A percentile compares a stretch with the other conserved stretches of the same genome.
phyloP scores from a whole-genome alignment of 2,113 vertebrate genomes.

The Pica pica region DNA sequence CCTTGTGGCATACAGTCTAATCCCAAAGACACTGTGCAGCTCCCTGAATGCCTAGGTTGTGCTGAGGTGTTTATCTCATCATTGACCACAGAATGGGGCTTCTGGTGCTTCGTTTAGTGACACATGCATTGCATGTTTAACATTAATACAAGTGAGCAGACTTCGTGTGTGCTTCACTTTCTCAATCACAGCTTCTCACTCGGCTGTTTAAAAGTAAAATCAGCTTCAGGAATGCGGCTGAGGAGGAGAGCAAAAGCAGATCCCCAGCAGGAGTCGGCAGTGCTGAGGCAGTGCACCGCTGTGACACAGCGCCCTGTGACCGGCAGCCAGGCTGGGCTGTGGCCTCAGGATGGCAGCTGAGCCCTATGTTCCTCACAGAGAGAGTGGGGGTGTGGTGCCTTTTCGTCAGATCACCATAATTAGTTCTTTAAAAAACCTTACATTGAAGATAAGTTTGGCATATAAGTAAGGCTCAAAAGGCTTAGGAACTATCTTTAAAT shows the following conservation, averaged over 20 bases:
- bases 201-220: not conserved
- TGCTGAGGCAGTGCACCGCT: not conserved
- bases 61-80: not conserved
- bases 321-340: not conserved
- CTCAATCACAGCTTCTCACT: not conserved
- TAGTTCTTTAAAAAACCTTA: not conserved
- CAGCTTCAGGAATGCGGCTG: not conserved
- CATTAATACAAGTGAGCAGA: not conserved
- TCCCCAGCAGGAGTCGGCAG: not conserved
- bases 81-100: not conserved
- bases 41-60: not conserved
- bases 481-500: not conserved
- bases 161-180: not conserved
- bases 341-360: accelerated
- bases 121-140: not conserved
- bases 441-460: not conserved
- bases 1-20: not conserved
- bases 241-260: not conserved
- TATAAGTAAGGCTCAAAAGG: not conserved
- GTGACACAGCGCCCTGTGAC: not conserved
- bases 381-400: not conserved
- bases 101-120: not conserved
- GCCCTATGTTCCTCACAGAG: not conserved
- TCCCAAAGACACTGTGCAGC: not conserved
- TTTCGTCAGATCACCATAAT: accelerated